Percentiles rank a stretch among this genome's conserved stretches.
Conservation (phyloP, 2,888 invertebrate species). For the Phengaris arion region DNA sequence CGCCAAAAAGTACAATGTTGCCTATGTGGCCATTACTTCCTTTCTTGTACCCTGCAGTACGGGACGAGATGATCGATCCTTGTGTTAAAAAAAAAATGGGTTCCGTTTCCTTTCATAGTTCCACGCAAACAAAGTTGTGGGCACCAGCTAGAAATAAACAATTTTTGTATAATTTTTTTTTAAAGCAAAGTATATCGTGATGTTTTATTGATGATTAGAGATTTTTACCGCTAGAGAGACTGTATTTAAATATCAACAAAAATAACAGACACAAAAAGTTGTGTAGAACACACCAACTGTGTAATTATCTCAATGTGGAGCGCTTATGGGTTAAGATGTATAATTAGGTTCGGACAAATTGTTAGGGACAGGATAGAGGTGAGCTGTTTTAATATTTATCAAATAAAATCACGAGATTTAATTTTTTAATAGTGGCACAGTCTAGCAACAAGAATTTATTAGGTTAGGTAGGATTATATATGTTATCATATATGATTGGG, state of each 20-base stretch:
- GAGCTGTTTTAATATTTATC: constrained; percentile 16
- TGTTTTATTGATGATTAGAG: constrained; percentile 8
- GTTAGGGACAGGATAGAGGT: constrained; percentile 24
- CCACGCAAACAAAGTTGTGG: too few relatives aligned
- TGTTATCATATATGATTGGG: too few relatives aligned
- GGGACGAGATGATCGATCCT: too few relatives aligned
- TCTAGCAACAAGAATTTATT: background rate
- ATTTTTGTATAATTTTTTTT: too few relatives aligned
- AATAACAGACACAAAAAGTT: constrained; percentile 28
- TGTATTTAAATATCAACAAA: constrained; percentile 25
- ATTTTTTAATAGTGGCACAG: background rate
- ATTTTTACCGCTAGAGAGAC: constrained; percentile 2
- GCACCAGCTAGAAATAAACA: too few relatives aligned
- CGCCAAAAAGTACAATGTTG: too few relatives aligned
- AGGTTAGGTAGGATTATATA: background rate
- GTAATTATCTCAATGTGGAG: constrained; percentile 28
- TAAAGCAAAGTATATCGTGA: background rate
- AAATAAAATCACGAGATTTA: background rate
- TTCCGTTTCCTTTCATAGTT: too few relatives aligned
- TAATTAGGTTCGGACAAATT: constrained; percentile 26
- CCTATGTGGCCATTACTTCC: too few relatives aligned
- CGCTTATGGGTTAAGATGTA: constrained; percentile 27
- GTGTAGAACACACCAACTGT: constrained; percentile 25
- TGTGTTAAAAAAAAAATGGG: too few relatives aligned
- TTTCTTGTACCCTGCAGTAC: too few relatives aligned